These are phyloP conservation scores for Platycercus adscitus DNA, from an alignment of 2,113 vertebrate species.

Conservation along the genomic window DNA sequence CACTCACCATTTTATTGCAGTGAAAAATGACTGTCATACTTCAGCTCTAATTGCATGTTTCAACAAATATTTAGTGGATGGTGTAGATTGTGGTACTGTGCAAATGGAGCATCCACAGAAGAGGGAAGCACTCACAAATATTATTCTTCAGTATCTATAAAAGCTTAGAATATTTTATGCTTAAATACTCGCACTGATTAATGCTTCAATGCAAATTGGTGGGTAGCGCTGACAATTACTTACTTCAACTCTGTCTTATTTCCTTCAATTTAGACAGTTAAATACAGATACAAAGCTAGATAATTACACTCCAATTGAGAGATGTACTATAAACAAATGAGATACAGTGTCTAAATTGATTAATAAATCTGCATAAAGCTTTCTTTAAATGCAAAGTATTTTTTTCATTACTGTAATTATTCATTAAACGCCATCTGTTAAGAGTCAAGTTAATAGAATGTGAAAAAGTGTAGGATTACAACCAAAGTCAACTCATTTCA, in stretches of 20 bases:
- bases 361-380: conserved; percentile 12
- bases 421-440: conserved; percentile 43
- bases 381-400: conserved; percentile 28
- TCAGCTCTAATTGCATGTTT: background rate
- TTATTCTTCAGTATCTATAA: background rate
- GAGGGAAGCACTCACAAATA: background rate
- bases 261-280: conserved; percentile 41
- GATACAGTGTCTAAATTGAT: conserved; percentile 14
- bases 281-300: conserved; percentile 20
- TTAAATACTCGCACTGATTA: background rate
- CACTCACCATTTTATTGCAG: background rate
- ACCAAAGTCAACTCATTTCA: background rate
- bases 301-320: background rate
- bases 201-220: background rate
- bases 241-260: conserved; percentile 16
- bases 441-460: conserved; percentile 9
- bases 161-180: background rate
- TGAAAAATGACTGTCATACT: background rate
- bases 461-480: conserved; percentile 6
- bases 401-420: conserved; percentile 52
- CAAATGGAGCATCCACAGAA: background rate
- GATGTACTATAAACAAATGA: conserved; percentile 16
- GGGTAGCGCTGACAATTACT: background rate
- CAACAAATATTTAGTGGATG: background rate
- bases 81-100: too few species aligned